A percentile compares a stretch with the other conserved stretches of the same genome.
phyloP scores from a whole-genome alignment of 2,888 invertebrate genomes.

The Thecocarcelia acutangulata region DNA sequence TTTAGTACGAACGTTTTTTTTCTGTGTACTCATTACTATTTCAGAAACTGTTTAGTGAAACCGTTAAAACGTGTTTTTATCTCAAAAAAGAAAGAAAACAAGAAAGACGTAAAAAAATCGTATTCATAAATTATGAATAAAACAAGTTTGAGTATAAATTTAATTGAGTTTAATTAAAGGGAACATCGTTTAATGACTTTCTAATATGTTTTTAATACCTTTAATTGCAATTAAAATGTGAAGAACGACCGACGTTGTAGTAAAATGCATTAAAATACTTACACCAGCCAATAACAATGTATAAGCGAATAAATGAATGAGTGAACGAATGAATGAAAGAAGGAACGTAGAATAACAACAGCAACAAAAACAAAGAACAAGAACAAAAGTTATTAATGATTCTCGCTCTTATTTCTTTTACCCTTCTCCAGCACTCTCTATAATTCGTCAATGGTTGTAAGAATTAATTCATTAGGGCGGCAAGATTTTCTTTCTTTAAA shows the following conservation, averaged over 20 bases:
- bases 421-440: neutral
- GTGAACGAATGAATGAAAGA: neutral
- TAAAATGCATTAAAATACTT: slow-evolving; percentile 30
- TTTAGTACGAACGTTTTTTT: no score
- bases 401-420: slow-evolving; percentile 5
- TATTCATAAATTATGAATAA: slow-evolving; percentile 35
- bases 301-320: neutral
- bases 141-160: slow-evolving; percentile 39
- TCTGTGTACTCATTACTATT: no score
- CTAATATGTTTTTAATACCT: slow-evolving; percentile 67
- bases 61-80: neutral
- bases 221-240: slow-evolving; percentile 64
- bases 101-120: neutral
- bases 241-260: slow-evolving; percentile 7
- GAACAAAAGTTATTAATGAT: slow-evolving; percentile 42
- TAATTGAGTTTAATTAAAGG: slow-evolving; percentile 54
- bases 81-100: neutral
- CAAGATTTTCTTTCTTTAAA: neutral
- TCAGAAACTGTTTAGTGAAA: no score
- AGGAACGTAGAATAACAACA: slow-evolving; percentile 11
- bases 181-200: slow-evolving; percentile 59
- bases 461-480: slow-evolving; percentile 25
- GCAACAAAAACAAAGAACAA: neutral
- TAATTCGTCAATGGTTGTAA: slow-evolving; percentile 17
- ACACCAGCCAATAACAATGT: neutral